These are phyloP conservation scores for Bolinopsis microptera DNA, from an alignment of 37 sponge, comb jelly and placozoan species.

Conservation along the genomic window DNA sequence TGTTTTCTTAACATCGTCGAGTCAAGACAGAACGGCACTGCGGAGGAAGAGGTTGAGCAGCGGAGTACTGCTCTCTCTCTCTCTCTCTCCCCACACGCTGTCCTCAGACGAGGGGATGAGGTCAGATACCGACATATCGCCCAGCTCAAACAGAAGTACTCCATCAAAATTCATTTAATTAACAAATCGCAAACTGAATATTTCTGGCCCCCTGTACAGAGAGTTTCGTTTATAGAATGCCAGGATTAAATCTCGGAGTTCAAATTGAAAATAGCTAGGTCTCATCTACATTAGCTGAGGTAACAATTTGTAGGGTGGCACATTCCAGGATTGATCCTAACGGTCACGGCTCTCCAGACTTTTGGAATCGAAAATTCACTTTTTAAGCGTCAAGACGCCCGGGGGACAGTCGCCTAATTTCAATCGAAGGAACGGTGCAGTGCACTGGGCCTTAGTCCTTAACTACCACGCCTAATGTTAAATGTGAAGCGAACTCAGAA, in stretches of 20 bases:
- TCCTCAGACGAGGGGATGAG: too few species aligned
- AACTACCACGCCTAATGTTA: neutral
- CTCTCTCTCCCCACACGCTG: too few species aligned
- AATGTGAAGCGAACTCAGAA: neutral
- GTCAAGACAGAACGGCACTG: neutral
- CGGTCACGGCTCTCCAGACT: neutral
- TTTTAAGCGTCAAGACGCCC: neutral
- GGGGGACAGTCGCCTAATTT: neutral
- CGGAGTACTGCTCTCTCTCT: neutral
- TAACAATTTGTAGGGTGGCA: neutral
- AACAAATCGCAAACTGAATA: neutral
- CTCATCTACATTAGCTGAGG: neutral
- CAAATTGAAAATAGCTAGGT: neutral
- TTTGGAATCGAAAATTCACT: neutral
- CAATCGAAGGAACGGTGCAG: neutral
- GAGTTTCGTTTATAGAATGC: neutral
- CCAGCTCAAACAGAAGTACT: neutral
- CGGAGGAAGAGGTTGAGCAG: neutral
- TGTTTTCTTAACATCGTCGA: neutral
- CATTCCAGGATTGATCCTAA: neutral
- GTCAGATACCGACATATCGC: neutral
- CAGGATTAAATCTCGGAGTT: neutral
- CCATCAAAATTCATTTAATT: neutral
- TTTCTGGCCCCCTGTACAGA: neutral
- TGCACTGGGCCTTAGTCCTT: neutral